These are phyloP conservation scores for Otus sunia DNA, from an alignment of 2,113 vertebrate genomes.

Conservation along the genomic window DNA sequence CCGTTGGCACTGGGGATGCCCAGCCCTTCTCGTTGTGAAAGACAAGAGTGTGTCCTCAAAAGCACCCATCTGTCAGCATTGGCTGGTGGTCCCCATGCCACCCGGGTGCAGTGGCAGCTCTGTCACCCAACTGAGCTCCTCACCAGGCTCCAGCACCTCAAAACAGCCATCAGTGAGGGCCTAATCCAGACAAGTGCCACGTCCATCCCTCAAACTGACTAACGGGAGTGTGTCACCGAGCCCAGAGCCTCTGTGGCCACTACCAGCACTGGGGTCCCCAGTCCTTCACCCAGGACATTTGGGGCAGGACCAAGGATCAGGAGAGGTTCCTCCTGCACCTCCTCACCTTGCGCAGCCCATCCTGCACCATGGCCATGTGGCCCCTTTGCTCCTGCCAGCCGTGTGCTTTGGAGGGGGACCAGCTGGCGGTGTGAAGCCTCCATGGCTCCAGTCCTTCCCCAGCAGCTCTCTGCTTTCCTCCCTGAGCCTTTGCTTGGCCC, in stretches of 20 bases:
- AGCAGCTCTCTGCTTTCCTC: neutral
- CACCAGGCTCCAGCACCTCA: neutral
- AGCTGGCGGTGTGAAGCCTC: rapidly evolving
- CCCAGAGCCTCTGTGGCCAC: neutral
- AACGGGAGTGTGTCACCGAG: neutral
- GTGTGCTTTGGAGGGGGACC: neutral
- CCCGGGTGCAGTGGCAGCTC: neutral
- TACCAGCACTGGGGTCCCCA: neutral
- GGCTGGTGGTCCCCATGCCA: neutral
- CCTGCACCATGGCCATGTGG: rapidly evolving
- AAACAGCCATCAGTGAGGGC: neutral
- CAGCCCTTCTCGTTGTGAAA: neutral
- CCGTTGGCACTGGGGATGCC: neutral
- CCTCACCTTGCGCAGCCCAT: rapidly evolving
- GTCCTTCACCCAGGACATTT: neutral
- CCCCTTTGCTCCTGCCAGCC: neutral
- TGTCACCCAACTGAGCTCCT: neutral
- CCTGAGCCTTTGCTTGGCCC: neutral
- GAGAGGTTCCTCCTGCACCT: neutral
- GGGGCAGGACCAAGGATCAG: neutral
- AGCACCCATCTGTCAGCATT: neutral
- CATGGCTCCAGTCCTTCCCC: rapidly evolving
- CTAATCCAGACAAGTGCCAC: neutral
- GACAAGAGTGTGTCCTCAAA: neutral
- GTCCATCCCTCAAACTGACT: neutral